Evolutionary conservation across 2,113 vertebrate genomes (phyloP).

Genomic region (Tautogolabrus adspersus): DNA sequence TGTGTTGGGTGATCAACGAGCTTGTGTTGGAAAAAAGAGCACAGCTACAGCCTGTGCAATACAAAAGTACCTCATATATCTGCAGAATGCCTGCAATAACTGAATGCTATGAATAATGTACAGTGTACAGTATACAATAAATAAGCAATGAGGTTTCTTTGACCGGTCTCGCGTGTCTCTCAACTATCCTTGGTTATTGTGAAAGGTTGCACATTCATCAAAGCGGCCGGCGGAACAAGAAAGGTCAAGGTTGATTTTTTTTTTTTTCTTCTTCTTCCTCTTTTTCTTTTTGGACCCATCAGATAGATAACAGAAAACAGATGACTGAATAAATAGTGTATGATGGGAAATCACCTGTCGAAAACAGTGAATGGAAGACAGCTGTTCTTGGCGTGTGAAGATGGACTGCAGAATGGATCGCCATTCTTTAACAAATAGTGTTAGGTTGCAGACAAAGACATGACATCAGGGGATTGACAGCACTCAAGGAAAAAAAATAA

Average conservation of each 20-base stretch:
- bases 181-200: conserved; percentile 30
- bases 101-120: conserved; percentile 57
- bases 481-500: background rate
- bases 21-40: conserved; percentile 32
- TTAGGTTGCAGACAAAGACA: background rate
- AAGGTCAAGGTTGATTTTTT: conserved; percentile 54
- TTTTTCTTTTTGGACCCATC: background rate
- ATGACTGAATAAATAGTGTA: conserved; percentile 19
- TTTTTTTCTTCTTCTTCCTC: background rate
- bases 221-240: conserved; percentile 31
- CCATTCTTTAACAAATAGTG: background rate
- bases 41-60: conserved; percentile 21
- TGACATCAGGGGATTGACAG: background rate
- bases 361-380: conserved; percentile 24
- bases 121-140: conserved; percentile 52
- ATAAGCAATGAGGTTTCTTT: conserved; percentile 54
- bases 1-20: conserved; percentile 45
- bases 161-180: conserved; percentile 38
- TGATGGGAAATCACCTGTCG: conserved; percentile 29
- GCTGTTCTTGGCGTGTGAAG: conserved; percentile 11
- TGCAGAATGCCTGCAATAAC: conserved; percentile 44
- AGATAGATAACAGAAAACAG: conserved; percentile 32
- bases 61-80: conserved; percentile 38
- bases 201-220: conserved; percentile 51
- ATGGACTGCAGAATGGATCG: conserved; percentile 12